Conservation (phyloP, 2,888 invertebrate genomes). For the Meandrusa payeni region DNA sequence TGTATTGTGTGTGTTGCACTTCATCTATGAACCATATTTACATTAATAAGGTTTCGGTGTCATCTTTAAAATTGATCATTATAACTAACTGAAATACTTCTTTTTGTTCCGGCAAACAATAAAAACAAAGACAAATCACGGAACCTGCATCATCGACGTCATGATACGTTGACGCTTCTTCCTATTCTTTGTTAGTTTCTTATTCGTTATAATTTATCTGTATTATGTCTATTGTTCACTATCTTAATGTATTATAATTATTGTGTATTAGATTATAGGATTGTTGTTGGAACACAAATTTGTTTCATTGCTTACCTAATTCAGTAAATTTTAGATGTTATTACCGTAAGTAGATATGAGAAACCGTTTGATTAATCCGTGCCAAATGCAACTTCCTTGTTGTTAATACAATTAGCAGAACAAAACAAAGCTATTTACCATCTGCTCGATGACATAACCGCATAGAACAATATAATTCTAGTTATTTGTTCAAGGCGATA, state of each 20-base stretch:
- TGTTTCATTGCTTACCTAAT: too few relatives aligned
- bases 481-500: constrained; percentile 65
- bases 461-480: constrained; percentile 45
- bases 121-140: constrained; percentile 19
- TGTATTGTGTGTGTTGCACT: too few relatives aligned
- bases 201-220: constrained; percentile 3
- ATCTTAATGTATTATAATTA: not conserved
- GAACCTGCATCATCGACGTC: constrained; percentile 12
- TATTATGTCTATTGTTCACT: not conserved
- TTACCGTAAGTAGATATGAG: too few relatives aligned
- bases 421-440: constrained; percentile 10
- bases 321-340: too few relatives aligned
- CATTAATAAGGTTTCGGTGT: too few relatives aligned
- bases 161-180: constrained; percentile 10
- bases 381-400: constrained; percentile 1
- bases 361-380: too few relatives aligned
- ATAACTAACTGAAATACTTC: too few relatives aligned
- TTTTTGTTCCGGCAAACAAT: constrained; percentile 13
- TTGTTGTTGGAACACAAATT: too few relatives aligned
- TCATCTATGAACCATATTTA: too few relatives aligned
- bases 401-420: constrained; percentile 2
- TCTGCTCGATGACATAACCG: constrained; percentile 25
- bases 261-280: too few relatives aligned
- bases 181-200: constrained; percentile 7
- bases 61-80: too few relatives aligned